These are phyloP conservation scores for Rhamphomyia laevipes DNA, from an alignment of 2,888 invertebrate species.

Conservation along the genomic window DNA sequence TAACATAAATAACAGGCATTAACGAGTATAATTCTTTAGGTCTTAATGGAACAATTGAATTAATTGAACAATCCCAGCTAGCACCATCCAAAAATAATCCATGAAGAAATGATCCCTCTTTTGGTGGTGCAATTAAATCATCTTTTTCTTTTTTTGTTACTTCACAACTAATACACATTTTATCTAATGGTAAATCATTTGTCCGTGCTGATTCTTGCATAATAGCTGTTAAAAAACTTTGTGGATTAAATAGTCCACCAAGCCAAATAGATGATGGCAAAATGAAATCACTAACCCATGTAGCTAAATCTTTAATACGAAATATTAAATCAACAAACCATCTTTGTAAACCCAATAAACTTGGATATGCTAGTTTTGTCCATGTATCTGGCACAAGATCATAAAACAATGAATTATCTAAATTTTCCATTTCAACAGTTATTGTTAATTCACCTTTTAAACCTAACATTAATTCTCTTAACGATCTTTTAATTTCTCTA, in stretches of 20 bases:
- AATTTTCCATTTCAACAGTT: constrained; percentile 84
- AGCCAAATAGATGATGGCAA: constrained; percentile 86
- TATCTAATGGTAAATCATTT: constrained; percentile 92
- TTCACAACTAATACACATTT: constrained; percentile 90
- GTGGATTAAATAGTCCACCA: constrained; percentile 93
- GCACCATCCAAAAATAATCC: constrained; percentile 91
- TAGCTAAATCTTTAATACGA: constrained; percentile 69
- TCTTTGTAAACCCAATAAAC: constrained; percentile 64
- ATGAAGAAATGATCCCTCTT: constrained; percentile 85
- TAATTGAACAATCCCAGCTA: constrained; percentile 74
- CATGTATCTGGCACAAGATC: constrained; percentile 77
- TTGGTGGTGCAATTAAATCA: constrained; percentile 66
- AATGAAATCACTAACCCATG: constrained; percentile 72
- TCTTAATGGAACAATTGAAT: constrained; percentile 72
- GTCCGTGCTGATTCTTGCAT: constrained; percentile 95
- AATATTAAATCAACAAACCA: constrained; percentile 83
- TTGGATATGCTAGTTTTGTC: constrained; percentile 82
- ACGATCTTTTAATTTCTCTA: constrained; percentile 66
- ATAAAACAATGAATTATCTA: constrained; percentile 76
- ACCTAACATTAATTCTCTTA: constrained; percentile 78
- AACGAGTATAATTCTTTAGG: constrained; percentile 83
- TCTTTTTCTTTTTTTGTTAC: constrained; percentile 83
- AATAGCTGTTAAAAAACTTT: constrained; percentile 92
- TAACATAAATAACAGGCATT: constrained; percentile 84
- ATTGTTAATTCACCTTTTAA: constrained; percentile 91